Conservation (phyloP, 2,797 vertebrate species). For the Cyclopterus lumpus region DNA sequence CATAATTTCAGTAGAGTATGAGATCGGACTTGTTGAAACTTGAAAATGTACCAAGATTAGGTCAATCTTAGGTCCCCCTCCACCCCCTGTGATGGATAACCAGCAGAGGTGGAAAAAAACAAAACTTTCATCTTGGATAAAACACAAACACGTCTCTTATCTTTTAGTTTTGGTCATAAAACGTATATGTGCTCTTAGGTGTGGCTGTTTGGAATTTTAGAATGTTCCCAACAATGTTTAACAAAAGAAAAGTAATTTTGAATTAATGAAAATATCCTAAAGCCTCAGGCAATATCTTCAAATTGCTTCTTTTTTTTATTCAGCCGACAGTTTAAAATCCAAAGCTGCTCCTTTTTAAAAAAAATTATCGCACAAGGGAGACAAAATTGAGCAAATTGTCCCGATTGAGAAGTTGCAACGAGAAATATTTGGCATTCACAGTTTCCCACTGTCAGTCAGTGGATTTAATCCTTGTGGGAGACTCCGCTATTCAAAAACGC, state of each 20-base stretch:
- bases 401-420: background rate
- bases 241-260: background rate
- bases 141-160: background rate
- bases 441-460: slow-evolving; percentile 14
- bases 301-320: background rate
- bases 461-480: slow-evolving; percentile 9
- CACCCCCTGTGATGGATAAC: background rate
- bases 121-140: background rate
- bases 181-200: background rate
- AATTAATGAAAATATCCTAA: background rate
- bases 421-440: background rate
- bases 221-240: background rate
- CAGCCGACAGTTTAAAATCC: background rate
- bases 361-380: background rate
- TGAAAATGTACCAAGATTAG: background rate
- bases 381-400: background rate
- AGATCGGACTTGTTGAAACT: background rate
- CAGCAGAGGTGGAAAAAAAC: background rate
- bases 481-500: background rate
- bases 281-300: background rate
- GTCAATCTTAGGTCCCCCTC: too few relatives aligned
- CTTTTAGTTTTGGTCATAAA: background rate
- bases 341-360: background rate
- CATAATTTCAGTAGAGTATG: background rate
- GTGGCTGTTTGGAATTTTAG: slow-evolving; percentile 14